phyloP scores from a whole-genome alignment of 1,140 invertebrate species.

The Camponotus floridanus region DNA sequence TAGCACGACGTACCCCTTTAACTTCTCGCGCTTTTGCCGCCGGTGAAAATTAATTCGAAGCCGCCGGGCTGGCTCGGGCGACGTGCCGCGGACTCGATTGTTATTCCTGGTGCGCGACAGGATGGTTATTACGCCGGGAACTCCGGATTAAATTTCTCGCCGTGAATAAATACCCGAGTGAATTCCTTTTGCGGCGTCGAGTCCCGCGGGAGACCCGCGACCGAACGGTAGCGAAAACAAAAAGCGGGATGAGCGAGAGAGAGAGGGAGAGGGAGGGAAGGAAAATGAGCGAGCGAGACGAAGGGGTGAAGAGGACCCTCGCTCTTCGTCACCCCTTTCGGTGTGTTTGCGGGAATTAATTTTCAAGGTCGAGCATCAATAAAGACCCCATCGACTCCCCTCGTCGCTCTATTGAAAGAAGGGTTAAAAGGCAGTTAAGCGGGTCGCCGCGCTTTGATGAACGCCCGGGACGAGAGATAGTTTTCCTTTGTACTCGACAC shows the following conservation, averaged over 20 bases:
- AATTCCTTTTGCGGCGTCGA: conserved; percentile 58
- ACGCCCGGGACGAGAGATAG: conserved; percentile 48
- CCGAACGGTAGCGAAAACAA: conserved; percentile 14
- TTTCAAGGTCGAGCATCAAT: conserved; percentile 60
- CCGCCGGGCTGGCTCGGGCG: conserved; percentile 11
- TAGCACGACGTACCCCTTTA: neutral
- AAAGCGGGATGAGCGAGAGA: neutral
- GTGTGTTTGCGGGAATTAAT: conserved; percentile 46
- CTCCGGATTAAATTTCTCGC: conserved; percentile 63
- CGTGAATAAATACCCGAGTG: conserved; percentile 64
- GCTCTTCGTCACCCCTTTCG: conserved; percentile 25
- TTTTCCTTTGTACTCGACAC: conserved; percentile 53
- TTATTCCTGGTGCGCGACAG: conserved; percentile 64
- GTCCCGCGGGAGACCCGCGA: conserved; percentile 38
- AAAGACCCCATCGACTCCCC: conserved; percentile 13
- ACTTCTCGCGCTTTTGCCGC: conserved; percentile 28
- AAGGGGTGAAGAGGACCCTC: neutral
- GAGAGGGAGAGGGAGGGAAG: neutral
- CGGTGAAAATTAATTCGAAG: conserved; percentile 59
- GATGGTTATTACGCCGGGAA: conserved; percentile 60
- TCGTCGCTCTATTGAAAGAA: conserved; percentile 42
- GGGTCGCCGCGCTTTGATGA: conserved; percentile 46
- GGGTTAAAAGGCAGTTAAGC: conserved; percentile 63
- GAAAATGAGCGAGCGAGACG: neutral
- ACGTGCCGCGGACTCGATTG: conserved; percentile 52